Conservation (phyloP, 1,140 invertebrate species). For the Zaprionus africanus region DNA sequence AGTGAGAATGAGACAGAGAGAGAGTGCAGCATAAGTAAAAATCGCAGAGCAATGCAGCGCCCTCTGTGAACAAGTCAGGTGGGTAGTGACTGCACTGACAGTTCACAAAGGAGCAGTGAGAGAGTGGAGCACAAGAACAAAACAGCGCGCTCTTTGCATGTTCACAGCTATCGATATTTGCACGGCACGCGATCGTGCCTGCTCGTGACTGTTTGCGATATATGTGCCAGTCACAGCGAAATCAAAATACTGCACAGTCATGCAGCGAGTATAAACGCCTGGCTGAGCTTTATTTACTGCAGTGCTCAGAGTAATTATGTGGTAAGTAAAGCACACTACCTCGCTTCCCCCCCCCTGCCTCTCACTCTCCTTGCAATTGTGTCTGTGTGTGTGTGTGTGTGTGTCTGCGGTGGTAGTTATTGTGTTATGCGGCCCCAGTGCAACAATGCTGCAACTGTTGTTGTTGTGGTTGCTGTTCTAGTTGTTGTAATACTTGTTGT, state of each 20-base stretch:
- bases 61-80: too few relatives aligned
- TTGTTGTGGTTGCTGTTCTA: not conserved
- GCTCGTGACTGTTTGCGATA: not conserved
- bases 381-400: not conserved
- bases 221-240: slow-evolving; percentile 2
- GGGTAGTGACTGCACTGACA: too few relatives aligned
- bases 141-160: too few relatives aligned
- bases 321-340: not conserved
- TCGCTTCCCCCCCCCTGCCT: not conserved
- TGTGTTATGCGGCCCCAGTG: not conserved
- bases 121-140: too few relatives aligned
- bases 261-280: not conserved
- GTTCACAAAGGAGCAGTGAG: too few relatives aligned
- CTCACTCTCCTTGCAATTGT: not conserved
- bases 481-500: not conserved
- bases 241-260: not conserved
- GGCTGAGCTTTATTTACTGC: not conserved
- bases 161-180: too few relatives aligned
- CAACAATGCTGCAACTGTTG: not conserved
- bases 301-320: not conserved
- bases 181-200: too few relatives aligned
- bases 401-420: not conserved
- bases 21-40: too few relatives aligned
- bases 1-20: too few relatives aligned
- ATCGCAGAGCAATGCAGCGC: too few relatives aligned